Evolutionary conservation across 2,888 invertebrate genomes (phyloP), one percentile per base, ranked within the genome.

Genomic region (Lacanobia oleracea): DNA sequence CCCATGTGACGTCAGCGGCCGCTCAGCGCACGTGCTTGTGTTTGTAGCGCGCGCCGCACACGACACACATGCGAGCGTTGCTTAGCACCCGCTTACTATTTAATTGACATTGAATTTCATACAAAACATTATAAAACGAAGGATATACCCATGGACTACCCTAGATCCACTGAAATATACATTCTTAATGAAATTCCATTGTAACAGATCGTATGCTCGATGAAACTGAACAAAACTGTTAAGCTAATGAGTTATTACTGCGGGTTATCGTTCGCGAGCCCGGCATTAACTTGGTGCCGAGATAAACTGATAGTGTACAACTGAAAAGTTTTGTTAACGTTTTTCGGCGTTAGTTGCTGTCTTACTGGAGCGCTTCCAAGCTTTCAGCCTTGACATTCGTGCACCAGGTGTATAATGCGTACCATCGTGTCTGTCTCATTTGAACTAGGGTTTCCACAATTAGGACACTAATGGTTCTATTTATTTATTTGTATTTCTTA

Each of bases 21-120:
- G 92, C 88, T 91, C 89, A 82, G 88, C 94, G 94, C 95, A 95
- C 95, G 95, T 95, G 95, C 94, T 93, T 93, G 95, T 95, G 95
- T 94, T 94, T 94, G 95, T 94, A 92, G 92, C 93, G 92, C 91
- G 91, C 88, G 89, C 90, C 91, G 90, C 86, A 83, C 83, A 90
- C 89, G 84, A 92, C 92, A 93, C 94, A 94, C 94, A 94, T 92
- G 92, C 91, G 91, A 90, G 90, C 87, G 83, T 82, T 77, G 79
- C 78, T 87, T 87, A 88, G 88, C 86, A 84, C 80, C 87, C 86
- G 88, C 88, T 88, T 85, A 89, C 88, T 84, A 89, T 88, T 87
- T 89, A 89, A 89, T 89, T 91, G 92, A 90, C 91, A 91, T 91
- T 91, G 90, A 89, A 90, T 88, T 87, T 88, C 85, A 85, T 86